Evolutionary conservation across 2,888 invertebrate species (phyloP), one percentile per base, ranked within the genome.

Genomic region (Melanostoma mellinum): DNA sequence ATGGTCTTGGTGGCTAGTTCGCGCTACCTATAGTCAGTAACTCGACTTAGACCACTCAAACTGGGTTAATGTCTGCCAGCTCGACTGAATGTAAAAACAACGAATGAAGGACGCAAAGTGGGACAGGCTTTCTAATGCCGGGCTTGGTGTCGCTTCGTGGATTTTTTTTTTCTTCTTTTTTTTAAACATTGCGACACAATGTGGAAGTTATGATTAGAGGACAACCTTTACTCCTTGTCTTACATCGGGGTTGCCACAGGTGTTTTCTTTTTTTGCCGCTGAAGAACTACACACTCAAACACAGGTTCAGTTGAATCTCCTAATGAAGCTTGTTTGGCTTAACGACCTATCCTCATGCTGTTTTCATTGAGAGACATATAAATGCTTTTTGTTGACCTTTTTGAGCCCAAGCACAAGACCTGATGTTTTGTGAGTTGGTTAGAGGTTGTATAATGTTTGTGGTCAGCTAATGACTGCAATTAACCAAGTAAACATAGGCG

Each of bases 61-160:
- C 69, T 82, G 69, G 82, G 82, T 69, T 78, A 82, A 82, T 78
- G 77, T 77, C 38, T 71, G 6, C 42, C 3, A 65, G 53, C 48
- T 8, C 48, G 36, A 36, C 36, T 30, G 9, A 5, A 48, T 61
- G 46, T 20, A 61, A 35, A 61, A 20, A 8, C 42, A 72, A 72
- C 52, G 44, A 35, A 65, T 71, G 56, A 73, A 46, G 73, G 55
- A 60, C 40, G 48, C 44, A 55, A 81, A 76, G 65, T 76, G 81
- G 76, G 67, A 10, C 81, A 81, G 52, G 65, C 80, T 81, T 76
- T 81, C 80, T 81, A 81, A 71, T 81, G 76, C 65, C 36, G 35
- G 61, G 30, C 46, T 20, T 20, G 58, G 6, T 32, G 6, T 32
- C 50, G n/a, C 55, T 68, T 60, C 38, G 20, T 20, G 20, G 20